Conservation (phyloP, 2,888 invertebrate species). For the Parochlus steinenii region DNA sequence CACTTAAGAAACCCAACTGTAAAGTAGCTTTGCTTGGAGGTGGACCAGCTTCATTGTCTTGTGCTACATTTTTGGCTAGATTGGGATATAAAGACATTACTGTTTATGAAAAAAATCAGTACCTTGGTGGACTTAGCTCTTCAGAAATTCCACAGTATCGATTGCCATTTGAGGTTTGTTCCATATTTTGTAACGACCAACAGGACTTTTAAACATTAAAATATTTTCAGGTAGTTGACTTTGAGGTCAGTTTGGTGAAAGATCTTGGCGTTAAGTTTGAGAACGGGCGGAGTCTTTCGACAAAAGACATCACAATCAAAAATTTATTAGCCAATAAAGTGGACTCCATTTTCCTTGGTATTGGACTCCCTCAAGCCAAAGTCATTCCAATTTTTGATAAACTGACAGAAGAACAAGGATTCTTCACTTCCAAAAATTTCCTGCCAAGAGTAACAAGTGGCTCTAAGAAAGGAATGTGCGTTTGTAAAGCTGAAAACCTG, state of each 20-base stretch:
- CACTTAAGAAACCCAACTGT: constrained; percentile 36
- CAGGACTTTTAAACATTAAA: no score
- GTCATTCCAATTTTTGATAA: constrained; percentile 57
- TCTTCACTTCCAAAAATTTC: constrained; percentile 89
- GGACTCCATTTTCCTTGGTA: constrained; percentile 67
- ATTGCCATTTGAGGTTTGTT: constrained; percentile 76
- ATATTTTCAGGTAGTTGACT: no score
- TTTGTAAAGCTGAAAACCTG: constrained; percentile 46
- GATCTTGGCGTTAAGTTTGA: constrained; percentile 86
- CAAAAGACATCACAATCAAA: constrained; percentile 54
- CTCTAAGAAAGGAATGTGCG: constrained; percentile 80
- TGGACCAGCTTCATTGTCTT: constrained; percentile 91
- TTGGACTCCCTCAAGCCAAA: constrained; percentile 85
- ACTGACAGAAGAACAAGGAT: constrained; percentile 64
- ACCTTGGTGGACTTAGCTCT: constrained; percentile 83
- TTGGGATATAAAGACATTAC: constrained; percentile 84
- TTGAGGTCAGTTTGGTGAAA: constrained; percentile 78
- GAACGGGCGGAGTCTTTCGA: constrained; percentile 51
- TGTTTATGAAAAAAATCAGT: constrained; percentile 78
- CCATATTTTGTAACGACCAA: no score
- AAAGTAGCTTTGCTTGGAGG: constrained; percentile 84
- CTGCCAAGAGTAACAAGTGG: constrained; percentile 73
- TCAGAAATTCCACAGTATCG: constrained; percentile 96
- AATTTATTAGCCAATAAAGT: constrained; percentile 49
- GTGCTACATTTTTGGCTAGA: constrained; percentile 87